Evolutionary conservation across 2,113 vertebrate genomes (phyloP).

Genomic region (Sinocyclocheilus maitianheensis): DNA sequence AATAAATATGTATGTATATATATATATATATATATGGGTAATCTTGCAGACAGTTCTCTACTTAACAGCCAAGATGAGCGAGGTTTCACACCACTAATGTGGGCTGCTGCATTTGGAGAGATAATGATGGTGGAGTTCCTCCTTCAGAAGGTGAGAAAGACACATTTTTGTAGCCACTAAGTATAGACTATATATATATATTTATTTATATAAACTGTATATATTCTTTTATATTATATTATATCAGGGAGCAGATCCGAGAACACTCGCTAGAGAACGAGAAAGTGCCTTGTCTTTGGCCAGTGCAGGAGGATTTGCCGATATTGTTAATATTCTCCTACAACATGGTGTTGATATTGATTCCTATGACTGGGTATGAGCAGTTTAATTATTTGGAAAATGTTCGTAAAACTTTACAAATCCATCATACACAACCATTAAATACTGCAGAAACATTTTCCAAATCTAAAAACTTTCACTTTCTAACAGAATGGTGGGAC

Average conservation of each 20-base stretch:
- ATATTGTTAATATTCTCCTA: conserved; percentile 86
- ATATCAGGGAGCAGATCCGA: conserved; percentile 87
- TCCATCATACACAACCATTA: neutral
- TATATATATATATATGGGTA: neutral
- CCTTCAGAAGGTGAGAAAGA: conserved; percentile 83
- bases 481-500: conserved; percentile 89
- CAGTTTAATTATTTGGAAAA: neutral
- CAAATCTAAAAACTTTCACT: neutral
- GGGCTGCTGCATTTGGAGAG: conserved; percentile 94
- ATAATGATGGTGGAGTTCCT: conserved; percentile 88
- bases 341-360: conserved; percentile 87
- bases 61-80: conserved; percentile 87
- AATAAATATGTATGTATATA: neutral
- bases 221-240: neutral
- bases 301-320: conserved; percentile 90
- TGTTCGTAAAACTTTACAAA: neutral
- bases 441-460: neutral
- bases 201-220: too few species aligned
- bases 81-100: conserved; percentile 95
- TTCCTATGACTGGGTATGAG: conserved; percentile 91
- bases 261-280: conserved; percentile 83
- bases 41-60: conserved; percentile 80
- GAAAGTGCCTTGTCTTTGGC: conserved; percentile 92
- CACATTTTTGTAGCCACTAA: neutral
- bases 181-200: neutral